Base-by-base conservation (phyloP, 2,888 invertebrate species). In the Ophion obscuratus region DNA sequence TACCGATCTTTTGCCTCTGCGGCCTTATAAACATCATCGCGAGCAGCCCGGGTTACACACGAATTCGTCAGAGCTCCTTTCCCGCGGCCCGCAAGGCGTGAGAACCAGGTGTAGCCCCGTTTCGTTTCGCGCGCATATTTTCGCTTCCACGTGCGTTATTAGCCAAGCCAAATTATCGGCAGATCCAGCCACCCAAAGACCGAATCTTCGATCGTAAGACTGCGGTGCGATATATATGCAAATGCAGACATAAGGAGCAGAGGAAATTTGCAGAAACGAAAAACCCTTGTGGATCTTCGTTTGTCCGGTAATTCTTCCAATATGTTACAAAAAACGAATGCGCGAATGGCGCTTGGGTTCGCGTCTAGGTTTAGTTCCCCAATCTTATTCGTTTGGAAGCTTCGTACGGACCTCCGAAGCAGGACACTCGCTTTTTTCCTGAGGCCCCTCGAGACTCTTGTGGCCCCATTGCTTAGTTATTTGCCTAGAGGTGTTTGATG, bases 61-160 rank as follows among this genome's bases (percentile, higher is more conserved):
- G 76, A 86, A 81, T 84, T 70, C 81, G 84, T 80, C 70, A 67
- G 82, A 70, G 77, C 47, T 78, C 57, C 79, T 76, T 82, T 84
- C 84, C 75, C 85, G 87, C 78, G 73, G 75, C 71, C 73, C 78
- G 47, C 47, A 68, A 81, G 87, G 87, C 88, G 88, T 88, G 88
- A 88, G 88, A 88, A 88, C 88, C 88, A 88, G 87, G 85, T 88
- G 88, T 77, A 85, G 81, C 64, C 44, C 67, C 67, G 57, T 75
- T 57, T 66, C 74, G 24, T 82, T 57, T 61, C 67, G 74, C 36
- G 74, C 36, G 3, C 11, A 44, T 64, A 44, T 44, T 73, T 68
- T 71, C 17, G 40, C 17, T 79, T 40, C 67, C 36, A 53, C n/a
- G 20, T 20, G 31, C 59, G n/a, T 47, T 81, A 68, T 64, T 78